Base-by-base conservation (phyloP, 2,888 invertebrate species). In the Augiades crinisus region DNA sequence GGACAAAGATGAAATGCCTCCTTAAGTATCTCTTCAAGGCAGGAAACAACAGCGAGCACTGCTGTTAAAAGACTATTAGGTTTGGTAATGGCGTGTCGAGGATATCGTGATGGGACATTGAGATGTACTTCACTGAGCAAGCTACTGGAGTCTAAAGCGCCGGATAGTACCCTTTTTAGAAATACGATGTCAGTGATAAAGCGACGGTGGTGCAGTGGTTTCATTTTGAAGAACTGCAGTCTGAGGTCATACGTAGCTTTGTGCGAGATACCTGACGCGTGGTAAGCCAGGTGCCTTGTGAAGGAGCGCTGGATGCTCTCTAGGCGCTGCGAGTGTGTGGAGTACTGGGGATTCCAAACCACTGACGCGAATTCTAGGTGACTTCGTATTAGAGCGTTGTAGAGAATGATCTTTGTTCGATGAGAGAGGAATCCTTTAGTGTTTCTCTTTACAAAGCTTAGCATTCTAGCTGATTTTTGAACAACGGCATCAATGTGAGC, bases 341-440 rank as follows among this genome's bases (percentile, higher is more conserved):
- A 16, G 14, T 55, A 55, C 1, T 21, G 30, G 1, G 47, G 55
- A 17, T 47, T 51, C 55, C 55, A 55, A 24, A 31, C 41, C 21
- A 47, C 43, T 8, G 36, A 43, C 5, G 46, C 45, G 12, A 34
- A 46, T 44, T 51, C 55, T 13, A 51, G 16, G 5, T 22, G 36
- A 19, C 55, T 55, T 2, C 51, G 40, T 24, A 51, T 36, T 6
- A 51, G 33, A 13, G 43, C 17, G 12, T 49, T 54, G 13, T 38
- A 54, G 5, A 54, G 34, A 8, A 34, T 40, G 13, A 31, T 38
- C 33, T 45, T 49, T 7, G 40, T 49, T 2, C 33, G 38, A 17
- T 12, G 21, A 5, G 24, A 21, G 10, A 19, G 17, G 10, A 53
- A 53, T 8, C 22, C 38, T 5, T 19, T 31, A 19, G 45, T 36